These are phyloP conservation scores for Dascyllus trimaculatus DNA, from an alignment of 2,113 vertebrate genomes.

Conservation along the genomic window DNA sequence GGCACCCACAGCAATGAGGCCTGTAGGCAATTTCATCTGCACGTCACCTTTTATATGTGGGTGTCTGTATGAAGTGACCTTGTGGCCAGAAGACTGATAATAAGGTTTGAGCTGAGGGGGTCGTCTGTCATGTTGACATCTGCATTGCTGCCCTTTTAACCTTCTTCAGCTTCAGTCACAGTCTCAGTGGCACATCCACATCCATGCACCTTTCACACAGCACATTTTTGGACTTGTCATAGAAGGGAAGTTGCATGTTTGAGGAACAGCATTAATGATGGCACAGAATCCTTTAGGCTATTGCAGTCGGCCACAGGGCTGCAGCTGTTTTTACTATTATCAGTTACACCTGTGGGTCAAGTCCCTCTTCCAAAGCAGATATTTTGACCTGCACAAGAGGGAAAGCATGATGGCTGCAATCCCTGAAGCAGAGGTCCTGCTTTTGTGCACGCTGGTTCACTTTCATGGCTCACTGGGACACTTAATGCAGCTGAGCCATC, in stretches of 20 bases:
- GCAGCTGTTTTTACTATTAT: too few species aligned
- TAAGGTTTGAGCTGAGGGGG: not conserved
- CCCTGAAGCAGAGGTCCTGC: not conserved
- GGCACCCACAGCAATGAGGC: constrained; percentile 3
- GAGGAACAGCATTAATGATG: not conserved
- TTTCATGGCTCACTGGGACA: not conserved
- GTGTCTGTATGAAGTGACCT: constrained; percentile 22
- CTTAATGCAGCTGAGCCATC: not conserved
- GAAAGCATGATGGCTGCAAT: not conserved
- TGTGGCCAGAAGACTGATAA: constrained; percentile 32
- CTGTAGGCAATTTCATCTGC: constrained; percentile 11
- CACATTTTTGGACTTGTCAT: not conserved
- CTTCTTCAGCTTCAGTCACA: constrained; percentile 3
- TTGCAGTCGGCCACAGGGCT: too few species aligned
- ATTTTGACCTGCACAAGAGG: too few species aligned
- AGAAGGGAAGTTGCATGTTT: not conserved
- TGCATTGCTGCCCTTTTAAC: constrained; percentile 1
- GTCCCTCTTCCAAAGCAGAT: too few species aligned
- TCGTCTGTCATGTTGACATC: constrained; percentile 15
- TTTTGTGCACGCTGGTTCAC: not conserved
- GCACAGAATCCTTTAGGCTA: too few species aligned
- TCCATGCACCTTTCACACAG: not conserved
- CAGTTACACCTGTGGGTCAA: too few species aligned
- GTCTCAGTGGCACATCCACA: not conserved
- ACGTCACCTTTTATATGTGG: not conserved